Conservation (phyloP, 2,888 invertebrate genomes). For the Hypercompe scribonia region DNA sequence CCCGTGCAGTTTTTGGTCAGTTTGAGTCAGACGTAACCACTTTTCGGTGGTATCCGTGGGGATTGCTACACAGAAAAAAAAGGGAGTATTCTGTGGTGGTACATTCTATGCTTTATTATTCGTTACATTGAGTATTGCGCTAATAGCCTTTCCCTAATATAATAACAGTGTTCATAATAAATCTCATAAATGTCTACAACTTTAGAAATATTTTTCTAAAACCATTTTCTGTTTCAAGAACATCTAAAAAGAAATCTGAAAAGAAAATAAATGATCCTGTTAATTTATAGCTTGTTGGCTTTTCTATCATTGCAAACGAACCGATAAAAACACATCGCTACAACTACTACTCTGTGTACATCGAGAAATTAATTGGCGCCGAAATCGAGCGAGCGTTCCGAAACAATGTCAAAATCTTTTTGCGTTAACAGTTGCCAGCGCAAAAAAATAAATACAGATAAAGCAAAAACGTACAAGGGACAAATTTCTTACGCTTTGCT, state of each 20-base stretch:
- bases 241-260: not conserved
- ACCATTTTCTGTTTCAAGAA: not conserved
- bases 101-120: too few species aligned
- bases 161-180: not conserved
- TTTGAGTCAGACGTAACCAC: too few species aligned
- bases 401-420: conserved; percentile 82
- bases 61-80: too few species aligned
- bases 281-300: not conserved
- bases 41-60: too few species aligned
- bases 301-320: not conserved
- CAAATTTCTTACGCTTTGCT: conserved; percentile 83
- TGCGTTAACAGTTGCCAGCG: conserved; percentile 72
- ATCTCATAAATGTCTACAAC: not conserved
- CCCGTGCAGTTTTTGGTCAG: too few species aligned
- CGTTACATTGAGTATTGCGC: too few species aligned
- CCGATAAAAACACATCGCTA: conserved; percentile 15
- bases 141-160: too few species aligned
- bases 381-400: conserved; percentile 71
- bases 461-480: conserved; percentile 68
- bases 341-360: conserved; percentile 57
- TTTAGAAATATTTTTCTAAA: not conserved
- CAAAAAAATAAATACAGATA: conserved; percentile 64
- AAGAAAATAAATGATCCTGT: not conserved
- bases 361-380: conserved; percentile 78
- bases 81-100: too few species aligned